These are phyloP conservation scores for Diploscapter pachys DNA, from an alignment of 1,140 invertebrate genomes.

Conservation along the genomic window DNA sequence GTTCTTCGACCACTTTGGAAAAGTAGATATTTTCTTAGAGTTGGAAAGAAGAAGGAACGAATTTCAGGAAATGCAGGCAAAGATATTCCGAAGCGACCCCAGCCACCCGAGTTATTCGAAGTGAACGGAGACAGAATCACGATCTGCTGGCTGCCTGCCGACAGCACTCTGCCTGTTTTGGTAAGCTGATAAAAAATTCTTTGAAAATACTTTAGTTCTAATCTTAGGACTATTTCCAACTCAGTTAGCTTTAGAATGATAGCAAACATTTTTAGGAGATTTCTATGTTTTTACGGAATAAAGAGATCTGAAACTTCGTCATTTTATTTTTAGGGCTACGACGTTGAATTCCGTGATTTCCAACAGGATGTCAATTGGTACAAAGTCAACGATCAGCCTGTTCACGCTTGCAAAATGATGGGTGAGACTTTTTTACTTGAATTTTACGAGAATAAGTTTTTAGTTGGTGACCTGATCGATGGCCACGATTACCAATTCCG, in stretches of 20 bases:
- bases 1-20: conserved; percentile 34
- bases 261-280: too few relatives aligned
- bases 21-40: conserved; percentile 7
- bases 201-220: too few relatives aligned
- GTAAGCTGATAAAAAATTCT: conserved; percentile 28
- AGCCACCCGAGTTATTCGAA: conserved; percentile 54
- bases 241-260: too few relatives aligned
- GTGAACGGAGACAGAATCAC: conserved; percentile 53
- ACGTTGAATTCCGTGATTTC: conserved; percentile 57
- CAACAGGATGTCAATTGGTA: conserved; percentile 57
- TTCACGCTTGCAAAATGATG: conserved; percentile 55
- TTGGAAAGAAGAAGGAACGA: too few relatives aligned
- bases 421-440: conserved; percentile 19
- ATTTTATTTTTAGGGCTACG: conserved; percentile 47
- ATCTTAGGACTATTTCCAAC: neutral
- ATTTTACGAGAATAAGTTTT: conserved; percentile 21
- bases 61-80: conserved; percentile 1
- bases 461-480: conserved; percentile 48
- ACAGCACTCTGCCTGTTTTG: conserved; percentile 51
- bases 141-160: conserved; percentile 55
- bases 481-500: conserved; percentile 58
- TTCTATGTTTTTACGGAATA: too few relatives aligned
- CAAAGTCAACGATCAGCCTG: conserved; percentile 54
- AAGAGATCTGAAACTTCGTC: too few relatives aligned
- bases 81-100: conserved; percentile 42